Evolutionary conservation across 1,140 invertebrate species (phyloP), one percentile per base, ranked within the genome.

Genomic region (Drosophila parvula): DNA sequence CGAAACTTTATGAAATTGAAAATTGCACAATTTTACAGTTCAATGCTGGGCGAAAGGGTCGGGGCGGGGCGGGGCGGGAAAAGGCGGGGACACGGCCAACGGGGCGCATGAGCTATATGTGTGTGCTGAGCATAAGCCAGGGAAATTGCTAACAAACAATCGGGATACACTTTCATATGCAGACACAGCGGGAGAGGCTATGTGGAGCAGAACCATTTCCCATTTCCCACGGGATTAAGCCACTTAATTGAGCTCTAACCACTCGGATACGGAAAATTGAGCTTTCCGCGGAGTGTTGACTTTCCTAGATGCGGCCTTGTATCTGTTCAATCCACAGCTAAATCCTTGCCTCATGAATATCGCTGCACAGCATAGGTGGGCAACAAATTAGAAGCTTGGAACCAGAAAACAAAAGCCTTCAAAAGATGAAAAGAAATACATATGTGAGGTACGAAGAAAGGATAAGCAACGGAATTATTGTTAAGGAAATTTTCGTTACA

Each of bases 21-120:
- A 86, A 89, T 86, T 86, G 74, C 82, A 81, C 82, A 85, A 85
- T 86, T 88, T 89, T 83, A 86, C 79, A 86, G 83, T 86, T 86
- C 83, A 83, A 82, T 86, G 79, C 79, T 61, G 69, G 74, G 58
- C 61, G 62, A 75, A 79, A 57, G 60, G 53, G 40, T 38, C 51
- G 43, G 43, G 30, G 18, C 48, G 38, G 11, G 4, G 27, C 8
- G 27, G 47, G n/a, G 14, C 10, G 16, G n/a, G n/a, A n/a, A n/a
- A n/a, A 11, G 11, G 5, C 30, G 30, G 48, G 36, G 18, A 22
- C 32, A 18, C 16, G 50, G 36, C 16, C 36, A 41, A 51, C n/a
- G 38, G 57, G 51, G 18, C 44, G 28, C 12, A 55, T 41, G 57
- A 34, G 41, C 58, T 60, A 30, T 44, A 5, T 55, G 53, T 38